These are phyloP conservation scores for Pantherophis vulpinus DNA, from an alignment of 2,797 vertebrate genomes.

Conservation along the genomic window DNA sequence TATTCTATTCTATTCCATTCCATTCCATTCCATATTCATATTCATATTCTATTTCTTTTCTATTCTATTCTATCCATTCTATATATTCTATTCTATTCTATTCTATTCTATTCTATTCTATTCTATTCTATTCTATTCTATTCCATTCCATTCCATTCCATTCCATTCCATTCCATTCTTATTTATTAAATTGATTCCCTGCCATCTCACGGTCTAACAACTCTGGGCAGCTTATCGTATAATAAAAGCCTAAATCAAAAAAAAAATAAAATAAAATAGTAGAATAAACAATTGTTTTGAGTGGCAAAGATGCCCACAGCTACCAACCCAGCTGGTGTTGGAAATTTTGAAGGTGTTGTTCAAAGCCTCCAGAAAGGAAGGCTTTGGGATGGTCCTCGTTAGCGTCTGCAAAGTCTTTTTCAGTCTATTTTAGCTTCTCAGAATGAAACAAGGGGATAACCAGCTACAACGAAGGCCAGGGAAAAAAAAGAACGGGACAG, in stretches of 20 bases:
- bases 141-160: too few relatives aligned
- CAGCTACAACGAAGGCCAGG: neutral
- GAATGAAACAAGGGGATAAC: neutral
- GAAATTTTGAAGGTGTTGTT: neutral
- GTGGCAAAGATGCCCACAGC: neutral
- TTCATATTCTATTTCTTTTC: too few relatives aligned
- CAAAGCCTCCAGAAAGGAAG: neutral
- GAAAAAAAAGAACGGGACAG: rapidly evolving
- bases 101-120: too few relatives aligned
- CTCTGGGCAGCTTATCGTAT: neutral
- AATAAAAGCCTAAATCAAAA: neutral
- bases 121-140: too few relatives aligned
- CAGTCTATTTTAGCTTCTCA: too few relatives aligned
- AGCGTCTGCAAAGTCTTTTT: neutral
- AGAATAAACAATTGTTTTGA: neutral
- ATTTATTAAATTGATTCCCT: too few relatives aligned
- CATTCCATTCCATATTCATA: too few relatives aligned
- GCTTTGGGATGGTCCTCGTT: neutral
- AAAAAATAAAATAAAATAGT: too few relatives aligned
- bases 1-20: too few relatives aligned
- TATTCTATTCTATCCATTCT: too few relatives aligned
- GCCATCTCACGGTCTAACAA: neutral
- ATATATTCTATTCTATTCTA: too few relatives aligned
- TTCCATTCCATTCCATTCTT: too few relatives aligned
- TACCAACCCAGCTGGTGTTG: neutral